These are phyloP conservation scores for Contarinia nasturtii DNA, from an alignment of 1,140 invertebrate species.

Conservation along the genomic window DNA sequence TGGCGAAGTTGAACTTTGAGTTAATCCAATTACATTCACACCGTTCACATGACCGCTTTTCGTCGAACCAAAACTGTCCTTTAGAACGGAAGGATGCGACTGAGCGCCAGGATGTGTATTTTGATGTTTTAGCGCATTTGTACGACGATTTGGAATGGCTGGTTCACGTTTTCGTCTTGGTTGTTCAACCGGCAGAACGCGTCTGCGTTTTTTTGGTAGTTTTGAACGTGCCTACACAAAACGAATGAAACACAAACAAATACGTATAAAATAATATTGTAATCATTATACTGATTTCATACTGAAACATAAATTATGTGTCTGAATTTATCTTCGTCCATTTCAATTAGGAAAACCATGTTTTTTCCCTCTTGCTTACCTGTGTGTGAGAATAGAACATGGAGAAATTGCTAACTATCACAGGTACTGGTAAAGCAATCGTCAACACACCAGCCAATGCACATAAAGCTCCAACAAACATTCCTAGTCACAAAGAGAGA, in stretches of 20 bases:
- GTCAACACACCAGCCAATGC: constrained; percentile 78
- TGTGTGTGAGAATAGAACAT: constrained; percentile 87
- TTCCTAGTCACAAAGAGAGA: too few species aligned
- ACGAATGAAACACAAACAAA: too few species aligned
- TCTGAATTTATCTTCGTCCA: background rate
- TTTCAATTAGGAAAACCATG: background rate
- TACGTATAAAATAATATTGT: too few species aligned
- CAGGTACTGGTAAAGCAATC: constrained; percentile 81
- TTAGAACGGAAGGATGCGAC: constrained; percentile 28
- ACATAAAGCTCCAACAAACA: constrained; percentile 75
- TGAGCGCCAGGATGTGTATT: constrained; percentile 26
- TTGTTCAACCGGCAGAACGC: constrained; percentile 67
- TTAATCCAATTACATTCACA: constrained; percentile 46
- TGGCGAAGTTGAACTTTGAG: constrained; percentile 9
- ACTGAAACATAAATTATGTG: background rate
- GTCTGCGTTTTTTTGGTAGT: constrained; percentile 64
- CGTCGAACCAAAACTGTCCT: constrained; percentile 35
- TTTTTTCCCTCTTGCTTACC: constrained; percentile 24
- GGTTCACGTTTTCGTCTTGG: constrained; percentile 36
- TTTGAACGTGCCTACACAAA: constrained; percentile 57
- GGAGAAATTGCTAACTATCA: constrained; percentile 86
- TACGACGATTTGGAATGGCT: constrained; percentile 40
- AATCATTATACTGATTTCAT: background rate
- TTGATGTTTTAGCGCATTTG: constrained; percentile 68
- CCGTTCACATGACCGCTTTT: constrained; percentile 46